phyloP scores from a whole-genome alignment of 2,888 invertebrate species.

The Agriopis leucophaearia region DNA sequence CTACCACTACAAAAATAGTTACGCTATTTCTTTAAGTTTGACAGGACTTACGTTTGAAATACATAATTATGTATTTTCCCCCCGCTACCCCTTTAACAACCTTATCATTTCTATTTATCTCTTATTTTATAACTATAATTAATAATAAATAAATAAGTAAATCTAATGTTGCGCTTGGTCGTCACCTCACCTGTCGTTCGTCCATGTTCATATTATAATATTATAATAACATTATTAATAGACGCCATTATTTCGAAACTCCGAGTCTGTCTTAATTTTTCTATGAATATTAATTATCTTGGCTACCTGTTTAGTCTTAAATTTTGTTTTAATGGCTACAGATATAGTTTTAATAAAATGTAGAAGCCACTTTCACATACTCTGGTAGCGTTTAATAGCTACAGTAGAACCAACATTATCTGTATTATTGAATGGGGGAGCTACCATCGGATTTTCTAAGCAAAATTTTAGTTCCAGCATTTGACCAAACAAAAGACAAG shows the following conservation, averaged over 20 bases:
- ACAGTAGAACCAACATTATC: neutral
- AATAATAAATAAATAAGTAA: too few species aligned
- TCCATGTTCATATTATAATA: constrained; percentile 24
- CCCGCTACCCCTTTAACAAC: too few species aligned
- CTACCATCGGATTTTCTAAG: neutral
- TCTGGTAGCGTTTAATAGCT: constrained; percentile 17
- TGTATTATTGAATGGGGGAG: neutral
- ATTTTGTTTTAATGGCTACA: constrained; percentile 37
- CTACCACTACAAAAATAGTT: too few species aligned
- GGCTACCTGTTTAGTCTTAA: constrained; percentile 48
- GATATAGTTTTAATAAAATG: constrained; percentile 30
- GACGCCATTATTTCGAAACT: constrained; percentile 39
- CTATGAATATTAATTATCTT: constrained; percentile 59
- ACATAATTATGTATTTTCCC: too few species aligned
- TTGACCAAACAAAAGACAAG: neutral
- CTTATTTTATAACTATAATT: too few species aligned
- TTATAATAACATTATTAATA: constrained; percentile 39
- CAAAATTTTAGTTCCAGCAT: constrained; percentile 1
- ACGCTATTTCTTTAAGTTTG: too few species aligned
- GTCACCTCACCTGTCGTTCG: too few species aligned
- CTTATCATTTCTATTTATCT: too few species aligned
- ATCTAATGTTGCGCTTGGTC: too few species aligned
- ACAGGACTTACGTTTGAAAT: too few species aligned
- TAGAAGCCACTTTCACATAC: constrained; percentile 21
- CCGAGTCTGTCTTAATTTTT: constrained; percentile 49